Percentiles rank a stretch among this genome's conserved stretches.
phyloP scores from a whole-genome alignment of 2,888 invertebrate genomes.

The Trisateles emortualis region DNA sequence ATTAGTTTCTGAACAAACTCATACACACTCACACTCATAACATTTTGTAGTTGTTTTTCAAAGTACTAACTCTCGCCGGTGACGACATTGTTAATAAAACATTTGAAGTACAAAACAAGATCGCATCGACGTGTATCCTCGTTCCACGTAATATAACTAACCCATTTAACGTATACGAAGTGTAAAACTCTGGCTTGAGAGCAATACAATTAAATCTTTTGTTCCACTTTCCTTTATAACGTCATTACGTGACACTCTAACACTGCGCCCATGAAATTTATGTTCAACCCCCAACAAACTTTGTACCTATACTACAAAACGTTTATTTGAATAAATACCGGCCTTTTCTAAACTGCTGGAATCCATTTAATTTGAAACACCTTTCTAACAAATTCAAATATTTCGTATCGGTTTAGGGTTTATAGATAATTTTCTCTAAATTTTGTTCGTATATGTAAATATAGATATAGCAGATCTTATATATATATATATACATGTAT shows the following conservation, averaged over 20 bases:
- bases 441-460: too few relatives aligned
- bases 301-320: not conserved
- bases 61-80: too few relatives aligned
- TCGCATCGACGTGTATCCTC: not conserved
- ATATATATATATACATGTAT: too few relatives aligned
- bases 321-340: constrained; percentile 9
- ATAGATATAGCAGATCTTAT: too few relatives aligned
- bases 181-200: not conserved
- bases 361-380: not conserved
- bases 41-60: too few relatives aligned
- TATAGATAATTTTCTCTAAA: too few relatives aligned
- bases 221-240: constrained; percentile 1
- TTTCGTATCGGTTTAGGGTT: not conserved
- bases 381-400: not conserved
- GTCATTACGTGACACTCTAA: not conserved
- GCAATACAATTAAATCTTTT: constrained; percentile 11
- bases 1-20: too few relatives aligned
- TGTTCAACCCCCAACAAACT: constrained; percentile 1
- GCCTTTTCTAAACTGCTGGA: not conserved
- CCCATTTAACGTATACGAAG: not conserved
- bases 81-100: too few relatives aligned
- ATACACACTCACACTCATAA: too few relatives aligned
- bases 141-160: not conserved
- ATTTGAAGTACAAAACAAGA: too few relatives aligned
- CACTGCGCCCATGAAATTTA: constrained; percentile 3